Evolutionary conservation across 2,113 vertebrate species (phyloP).

Genomic region (Psephotus haematonotus): DNA sequence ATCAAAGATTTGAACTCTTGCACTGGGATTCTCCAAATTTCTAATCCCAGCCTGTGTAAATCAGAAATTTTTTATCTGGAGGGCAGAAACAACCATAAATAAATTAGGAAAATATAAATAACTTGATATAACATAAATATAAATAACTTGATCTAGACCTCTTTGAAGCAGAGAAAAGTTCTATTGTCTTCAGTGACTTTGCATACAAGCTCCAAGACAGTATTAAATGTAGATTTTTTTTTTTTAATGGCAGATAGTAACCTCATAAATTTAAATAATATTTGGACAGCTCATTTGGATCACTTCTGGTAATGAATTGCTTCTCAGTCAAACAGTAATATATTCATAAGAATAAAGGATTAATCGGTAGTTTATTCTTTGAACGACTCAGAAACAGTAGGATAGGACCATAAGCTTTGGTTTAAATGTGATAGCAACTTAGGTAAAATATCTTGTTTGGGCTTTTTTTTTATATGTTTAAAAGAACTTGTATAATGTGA

Average conservation of each 20-base stretch:
- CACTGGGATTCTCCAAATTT: neutral
- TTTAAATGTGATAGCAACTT: neutral
- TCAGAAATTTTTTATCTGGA: neutral
- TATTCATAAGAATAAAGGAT: neutral
- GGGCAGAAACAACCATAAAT: slow-evolving; percentile 25
- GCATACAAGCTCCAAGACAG: neutral
- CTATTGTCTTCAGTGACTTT: neutral
- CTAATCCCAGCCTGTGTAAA: neutral
- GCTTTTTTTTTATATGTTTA: slow-evolving; percentile 36
- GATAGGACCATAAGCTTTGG: neutral
- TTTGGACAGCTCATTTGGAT: slow-evolving; percentile 9
- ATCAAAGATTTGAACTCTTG: neutral
- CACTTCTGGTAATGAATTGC: neutral
- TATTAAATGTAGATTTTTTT: neutral
- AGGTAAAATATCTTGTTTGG: neutral
- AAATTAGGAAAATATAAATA: neutral
- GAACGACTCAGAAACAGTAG: neutral
- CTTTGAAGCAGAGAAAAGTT: neutral
- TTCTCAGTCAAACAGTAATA: neutral
- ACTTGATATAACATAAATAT: neutral
- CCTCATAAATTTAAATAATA: neutral
- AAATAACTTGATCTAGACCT: neutral
- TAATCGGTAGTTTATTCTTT: neutral
- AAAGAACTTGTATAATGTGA: slow-evolving; percentile 69
- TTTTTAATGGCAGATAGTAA: neutral